Base-by-base conservation (phyloP, 1,140 invertebrate species). In the Aphelinus certus region DNA sequence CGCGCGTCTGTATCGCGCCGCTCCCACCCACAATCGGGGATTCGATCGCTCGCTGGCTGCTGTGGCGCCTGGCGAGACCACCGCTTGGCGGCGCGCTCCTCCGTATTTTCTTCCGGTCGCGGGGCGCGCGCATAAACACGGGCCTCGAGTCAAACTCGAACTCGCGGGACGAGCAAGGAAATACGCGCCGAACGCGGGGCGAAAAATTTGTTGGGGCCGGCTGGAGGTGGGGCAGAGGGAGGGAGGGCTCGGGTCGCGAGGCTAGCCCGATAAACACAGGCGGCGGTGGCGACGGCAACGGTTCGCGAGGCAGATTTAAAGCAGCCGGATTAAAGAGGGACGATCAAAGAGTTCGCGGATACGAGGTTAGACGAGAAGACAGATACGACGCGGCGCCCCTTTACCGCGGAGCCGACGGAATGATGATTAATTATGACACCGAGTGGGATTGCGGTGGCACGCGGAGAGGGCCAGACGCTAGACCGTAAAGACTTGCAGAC, bases 1-100 rank as follows among this genome's bases (percentile, higher is more conserved):
- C 26, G 26, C 26, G 26, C 26, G 26, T 26, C 26, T 26, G 26
- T 26, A 26, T 26, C 26, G 48, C 60, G 62, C 53, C 76, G 67
- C 82, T 81, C 80, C 81, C 81, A 81, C 80, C 82, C 81, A 26
- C 26, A 83, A 83, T 83, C 81, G 80, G 75, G 80, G 79, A 81
- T 85, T 83, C 83, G 84, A 83, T 85, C 84, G 26, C 26, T 26
- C 26, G 26, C 26, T 26, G 26, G 26, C 26, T 26, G 26, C 26
- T 26, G 26, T 26, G 26, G 26, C 26, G 26, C 26, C 26, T 26
- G 26, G 26, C 26, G 26, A 26, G 26, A 26, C 26, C 26, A 26
- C 26, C 26, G 26, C 26, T 26, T 26, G 26, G 26, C 26, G 26
- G 26, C 26, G 26, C 26, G 26, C 26, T 26, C 26, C 26, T 26